Evolutionary conservation across 2,797 vertebrate species (phyloP).

Genomic region (Rhinophrynus dorsalis): DNA sequence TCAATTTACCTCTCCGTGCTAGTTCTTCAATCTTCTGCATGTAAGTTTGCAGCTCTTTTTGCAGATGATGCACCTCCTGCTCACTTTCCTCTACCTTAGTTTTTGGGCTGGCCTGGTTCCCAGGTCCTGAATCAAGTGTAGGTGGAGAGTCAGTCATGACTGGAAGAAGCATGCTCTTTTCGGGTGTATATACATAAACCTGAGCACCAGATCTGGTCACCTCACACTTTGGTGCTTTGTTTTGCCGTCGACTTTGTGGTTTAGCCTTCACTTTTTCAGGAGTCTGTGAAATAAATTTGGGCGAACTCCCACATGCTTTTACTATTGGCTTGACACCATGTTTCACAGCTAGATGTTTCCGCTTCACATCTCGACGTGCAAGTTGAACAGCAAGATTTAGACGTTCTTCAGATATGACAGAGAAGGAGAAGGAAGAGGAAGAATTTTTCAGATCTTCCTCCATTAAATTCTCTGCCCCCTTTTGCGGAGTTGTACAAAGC

Average conservation of each 20-base stretch:
- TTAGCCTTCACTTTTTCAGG: slow-evolving; percentile 17
- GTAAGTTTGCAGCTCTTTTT: slow-evolving; percentile 78
- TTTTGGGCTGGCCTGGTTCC: slow-evolving; percentile 8
- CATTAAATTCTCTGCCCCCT: slow-evolving; percentile 20
- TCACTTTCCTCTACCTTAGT: slow-evolving; percentile 62
- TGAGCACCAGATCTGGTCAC: slow-evolving; percentile 54
- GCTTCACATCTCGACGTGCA: slow-evolving; percentile 84
- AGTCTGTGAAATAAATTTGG: not conserved
- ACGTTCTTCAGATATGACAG: slow-evolving; percentile 84
- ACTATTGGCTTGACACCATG: slow-evolving; percentile 23
- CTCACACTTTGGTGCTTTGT: slow-evolving; percentile 53
- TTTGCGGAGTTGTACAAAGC: slow-evolving; percentile 56
- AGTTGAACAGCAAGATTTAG: slow-evolving; percentile 80
- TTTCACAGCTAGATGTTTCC: slow-evolving; percentile 63
- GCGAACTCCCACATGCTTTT: not conserved
- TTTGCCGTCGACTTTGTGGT: slow-evolving; percentile 22
- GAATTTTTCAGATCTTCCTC: slow-evolving; percentile 48
- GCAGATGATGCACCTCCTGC: slow-evolving; percentile 78
- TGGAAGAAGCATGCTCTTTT: slow-evolving; percentile 49
- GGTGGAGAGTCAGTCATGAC: slow-evolving; percentile 61
- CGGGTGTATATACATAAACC: slow-evolving; percentile 57
- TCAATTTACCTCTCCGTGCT: slow-evolving; percentile 77
- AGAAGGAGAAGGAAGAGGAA: slow-evolving; percentile 75
- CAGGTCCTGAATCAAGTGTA: slow-evolving; percentile 60
- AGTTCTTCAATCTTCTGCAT: slow-evolving; percentile 84